Evolutionary conservation across 1,140 invertebrate genomes (phyloP), one percentile per base, ranked within the genome.

Genomic region (Panagrolaimus sp.): DNA sequence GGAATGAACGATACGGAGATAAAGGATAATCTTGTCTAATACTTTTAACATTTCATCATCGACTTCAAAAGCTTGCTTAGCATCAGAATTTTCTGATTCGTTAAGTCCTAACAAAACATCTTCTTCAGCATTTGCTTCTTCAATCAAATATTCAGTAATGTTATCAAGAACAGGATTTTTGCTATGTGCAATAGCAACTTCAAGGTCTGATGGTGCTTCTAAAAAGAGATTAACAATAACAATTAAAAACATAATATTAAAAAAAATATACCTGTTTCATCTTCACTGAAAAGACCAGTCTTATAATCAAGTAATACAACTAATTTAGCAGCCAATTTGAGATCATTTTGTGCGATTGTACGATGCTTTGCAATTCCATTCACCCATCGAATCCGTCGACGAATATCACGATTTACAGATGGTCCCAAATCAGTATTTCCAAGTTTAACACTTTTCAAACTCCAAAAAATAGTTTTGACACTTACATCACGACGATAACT

Each of bases 401-500:
- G 92, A 14, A 97, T 84, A 85, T 98, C 95, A 4, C 94, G 87
- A 84, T 96, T 96, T 0, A 96, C 91, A 77, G 94, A 94, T 1
- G 91, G 93, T 48, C 92, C 92, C 72, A 96, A 87, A 87, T 98
- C 91, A 86, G 91, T 90, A 84, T 98, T 91, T 47, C 92, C 87
- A 28, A 96, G 83, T 89, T 93, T 77, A 26, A 85, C 78, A 44
- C 43, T 43, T 81, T 97, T 98, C 10, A 98, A 87, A 84, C 92
- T 94, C 94, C 94, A 99, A 84, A 96, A 99, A 70, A 98, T 98
- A 84, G 98, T 94, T 84, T 97, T 98, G 71, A 99, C 98, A 83
- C 98, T 97, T 8, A 97, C 94, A 81, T 94, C 90, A 46, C 93
- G 86, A 76, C 93, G 90, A 85, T 97, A 99, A 0, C 96, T 98